Conservation (phyloP, 1,140 invertebrate species). For the Calephelis nemesis region DNA sequence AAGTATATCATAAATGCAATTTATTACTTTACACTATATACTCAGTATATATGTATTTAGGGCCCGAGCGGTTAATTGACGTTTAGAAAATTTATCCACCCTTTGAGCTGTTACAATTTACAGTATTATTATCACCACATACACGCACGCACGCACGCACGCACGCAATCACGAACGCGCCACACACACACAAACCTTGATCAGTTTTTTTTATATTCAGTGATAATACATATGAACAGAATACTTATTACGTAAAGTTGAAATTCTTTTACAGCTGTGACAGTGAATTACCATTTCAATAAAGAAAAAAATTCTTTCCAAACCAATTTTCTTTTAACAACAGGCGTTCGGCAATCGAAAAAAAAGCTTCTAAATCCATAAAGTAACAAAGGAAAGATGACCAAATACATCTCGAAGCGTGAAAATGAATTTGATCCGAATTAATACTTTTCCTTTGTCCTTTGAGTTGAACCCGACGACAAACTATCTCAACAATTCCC, state of each 20-base stretch:
- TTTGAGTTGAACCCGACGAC: neutral
- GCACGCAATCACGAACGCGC: too few species aligned
- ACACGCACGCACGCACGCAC: too few species aligned
- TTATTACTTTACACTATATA: too few species aligned
- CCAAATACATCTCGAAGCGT: slow-evolving; percentile 1
- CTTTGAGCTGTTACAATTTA: too few species aligned
- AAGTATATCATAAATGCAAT: neutral
- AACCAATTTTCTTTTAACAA: neutral
- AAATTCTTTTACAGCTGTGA: neutral
- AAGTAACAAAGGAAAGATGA: slow-evolving; percentile 11
- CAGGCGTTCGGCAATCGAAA: neutral
- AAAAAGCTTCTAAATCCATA: slow-evolving; percentile 12
- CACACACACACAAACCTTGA: too few species aligned
- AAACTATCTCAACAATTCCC: neutral
- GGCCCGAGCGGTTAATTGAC: too few species aligned
- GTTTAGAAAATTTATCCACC: too few species aligned
- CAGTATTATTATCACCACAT: too few species aligned
- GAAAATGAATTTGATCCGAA: slow-evolving; percentile 15
- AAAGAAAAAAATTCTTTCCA: neutral
- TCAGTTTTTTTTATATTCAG: too few species aligned
- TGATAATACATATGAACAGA: neutral
- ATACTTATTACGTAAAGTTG: neutral
- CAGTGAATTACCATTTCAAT: neutral
- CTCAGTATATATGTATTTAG: too few species aligned
- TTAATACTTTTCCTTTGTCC: slow-evolving; percentile 6